Evolutionary conservation across 2,797 vertebrate genomes (phyloP).

Genomic region (Neomorphus geoffroyi): DNA sequence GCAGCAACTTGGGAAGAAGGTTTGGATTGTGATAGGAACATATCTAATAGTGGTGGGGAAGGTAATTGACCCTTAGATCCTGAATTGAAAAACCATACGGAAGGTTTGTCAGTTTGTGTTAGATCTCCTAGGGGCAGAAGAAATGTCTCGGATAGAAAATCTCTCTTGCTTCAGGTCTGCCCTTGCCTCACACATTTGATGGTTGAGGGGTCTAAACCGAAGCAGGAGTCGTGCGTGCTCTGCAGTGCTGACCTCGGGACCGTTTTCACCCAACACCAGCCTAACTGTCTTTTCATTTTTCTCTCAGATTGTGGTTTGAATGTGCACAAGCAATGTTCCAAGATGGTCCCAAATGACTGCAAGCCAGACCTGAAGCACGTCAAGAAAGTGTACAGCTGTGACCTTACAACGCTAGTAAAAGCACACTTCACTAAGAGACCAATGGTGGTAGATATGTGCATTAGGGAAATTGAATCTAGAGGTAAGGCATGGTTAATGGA

Average conservation of each 20-base stretch:
- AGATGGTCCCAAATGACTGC: slow-evolving; percentile 96
- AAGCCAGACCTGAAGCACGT: slow-evolving; percentile 97
- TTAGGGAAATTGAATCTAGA: slow-evolving; percentile 98
- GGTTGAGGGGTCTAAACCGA: neutral
- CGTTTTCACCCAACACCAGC: neutral
- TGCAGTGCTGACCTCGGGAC: neutral
- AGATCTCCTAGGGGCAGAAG: neutral
- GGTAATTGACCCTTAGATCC: neutral
- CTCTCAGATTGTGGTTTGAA: slow-evolving; percentile 94
- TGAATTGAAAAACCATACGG: rapidly evolving
- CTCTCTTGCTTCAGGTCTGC: neutral
- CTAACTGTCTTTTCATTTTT: slow-evolving; percentile 24
- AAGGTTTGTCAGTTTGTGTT: neutral
- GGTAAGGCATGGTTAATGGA: slow-evolving; percentile 79
- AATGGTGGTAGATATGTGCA: slow-evolving; percentile 99
- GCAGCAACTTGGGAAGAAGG: neutral
- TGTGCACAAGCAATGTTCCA: slow-evolving; percentile 97
- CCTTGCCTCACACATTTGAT: rapidly evolving
- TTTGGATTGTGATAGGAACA: rapidly evolving
- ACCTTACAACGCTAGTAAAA: slow-evolving; percentile 96
- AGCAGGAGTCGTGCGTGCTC: neutral
- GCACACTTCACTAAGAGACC: slow-evolving; percentile 93
- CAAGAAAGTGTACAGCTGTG: slow-evolving; percentile 98
- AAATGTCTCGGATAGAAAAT: neutral
- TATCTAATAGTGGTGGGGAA: neutral